These are phyloP conservation scores for Campylorhamphus procurvoides DNA, from an alignment of 2,113 vertebrate genomes.

Conservation along the genomic window DNA sequence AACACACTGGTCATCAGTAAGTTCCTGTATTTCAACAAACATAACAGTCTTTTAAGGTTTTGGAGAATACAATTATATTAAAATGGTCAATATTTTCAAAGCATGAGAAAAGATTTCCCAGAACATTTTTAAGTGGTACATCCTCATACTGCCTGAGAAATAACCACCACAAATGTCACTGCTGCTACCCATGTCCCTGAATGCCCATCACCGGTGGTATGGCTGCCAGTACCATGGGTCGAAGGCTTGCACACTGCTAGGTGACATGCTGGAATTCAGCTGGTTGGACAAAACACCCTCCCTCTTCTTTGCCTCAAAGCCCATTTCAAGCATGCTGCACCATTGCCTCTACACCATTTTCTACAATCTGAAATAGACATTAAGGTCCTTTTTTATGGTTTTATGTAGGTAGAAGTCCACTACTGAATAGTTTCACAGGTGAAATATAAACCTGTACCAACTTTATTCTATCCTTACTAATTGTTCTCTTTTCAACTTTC, in stretches of 20 bases:
- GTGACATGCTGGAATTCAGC: background rate
- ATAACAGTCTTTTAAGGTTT: background rate
- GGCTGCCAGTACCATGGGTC: background rate
- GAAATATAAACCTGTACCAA: background rate
- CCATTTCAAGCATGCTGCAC: background rate
- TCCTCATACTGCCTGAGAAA: background rate
- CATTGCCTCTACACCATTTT: background rate
- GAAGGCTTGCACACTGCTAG: background rate
- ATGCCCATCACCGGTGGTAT: background rate
- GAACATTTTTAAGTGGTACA: background rate
- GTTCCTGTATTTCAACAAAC: background rate
- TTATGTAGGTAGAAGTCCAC: background rate
- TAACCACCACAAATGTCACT: background rate
- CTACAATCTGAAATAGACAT: background rate
- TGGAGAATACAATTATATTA: background rate
- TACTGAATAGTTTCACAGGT: background rate
- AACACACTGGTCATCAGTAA: background rate
- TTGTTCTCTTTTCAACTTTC: background rate
- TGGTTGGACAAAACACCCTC: rapidly evolving
- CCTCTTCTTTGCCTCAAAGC: background rate
- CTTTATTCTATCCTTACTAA: background rate
- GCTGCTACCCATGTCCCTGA: background rate
- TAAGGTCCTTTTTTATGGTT: background rate
- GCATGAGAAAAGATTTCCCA: background rate
- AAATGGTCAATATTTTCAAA: background rate